Evolutionary conservation across 2,888 invertebrate genomes (phyloP), one percentile per base, ranked within the genome.

Genomic region (Anaspis maculata): DNA sequence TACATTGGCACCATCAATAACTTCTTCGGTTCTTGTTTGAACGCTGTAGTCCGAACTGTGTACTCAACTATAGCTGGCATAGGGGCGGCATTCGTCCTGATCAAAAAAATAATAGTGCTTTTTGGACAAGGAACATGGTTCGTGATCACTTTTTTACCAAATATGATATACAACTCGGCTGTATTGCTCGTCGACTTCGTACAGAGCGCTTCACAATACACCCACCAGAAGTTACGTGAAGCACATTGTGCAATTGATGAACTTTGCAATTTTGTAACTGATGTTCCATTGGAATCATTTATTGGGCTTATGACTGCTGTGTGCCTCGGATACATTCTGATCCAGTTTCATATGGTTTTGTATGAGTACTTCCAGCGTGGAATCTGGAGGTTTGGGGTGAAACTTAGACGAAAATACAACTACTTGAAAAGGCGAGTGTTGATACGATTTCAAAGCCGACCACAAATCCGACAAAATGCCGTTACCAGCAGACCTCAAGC

Each of bases 61-160:
- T n/a, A n/a, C n/a, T n/a, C n/a, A n/a, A n/a, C n/a, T n/a, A n/a
- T n/a, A n/a, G n/a, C n/a, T n/a, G 12, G 24, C 23, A 31, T 51
- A n/a, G 42, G 39, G 31, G 34, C 41, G 13, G 21, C 46, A 13
- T 41, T 51, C 30, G 29, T 44, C 6, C 34, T 48, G 15, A 21
- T 51, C 3, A 59, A 56, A 41, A 44, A 53, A 19, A 19, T 54
- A 3, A 26, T 54, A 10, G 36, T 57, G 25, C 33, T 59, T 15
- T 49, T 56, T 39, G 61, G 61, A 9, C 48, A 52, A 3, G 56
- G 57, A 28, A 47, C 56, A 15, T 61, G 58, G 59, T 58, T 59
- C 44, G 35, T 45, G 13, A 25, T 57, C 25, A 56, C 54, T 14
- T 36, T 54, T 19, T 35, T 59, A 26, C 59, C 59, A 34, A 39